phyloP scores from a whole-genome alignment of 2,888 invertebrate genomes.

The Apamea anceps region DNA sequence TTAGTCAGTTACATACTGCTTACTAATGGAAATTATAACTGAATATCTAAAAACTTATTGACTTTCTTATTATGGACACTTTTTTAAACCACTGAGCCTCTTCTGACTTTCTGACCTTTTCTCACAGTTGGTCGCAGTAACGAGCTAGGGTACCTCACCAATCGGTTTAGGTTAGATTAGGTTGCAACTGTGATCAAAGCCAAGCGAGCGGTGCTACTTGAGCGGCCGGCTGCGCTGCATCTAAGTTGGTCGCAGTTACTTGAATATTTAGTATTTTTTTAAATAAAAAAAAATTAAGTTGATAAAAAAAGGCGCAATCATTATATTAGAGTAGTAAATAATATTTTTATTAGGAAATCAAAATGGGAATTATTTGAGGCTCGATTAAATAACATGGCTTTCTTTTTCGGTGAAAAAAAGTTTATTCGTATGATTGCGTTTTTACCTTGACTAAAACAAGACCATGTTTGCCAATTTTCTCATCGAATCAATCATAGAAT shows the following conservation, averaged over 20 bases:
- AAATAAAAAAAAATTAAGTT: neutral
- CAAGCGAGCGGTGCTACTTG: neutral
- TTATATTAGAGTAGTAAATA: neutral
- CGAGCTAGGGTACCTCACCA: neutral
- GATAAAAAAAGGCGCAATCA: neutral
- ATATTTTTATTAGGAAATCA: neutral
- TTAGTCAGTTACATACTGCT: neutral
- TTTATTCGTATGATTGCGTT: neutral
- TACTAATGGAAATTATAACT: neutral
- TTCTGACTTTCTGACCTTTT: neutral
- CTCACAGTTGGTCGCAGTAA: neutral
- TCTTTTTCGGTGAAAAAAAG: neutral
- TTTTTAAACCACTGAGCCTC: neutral
- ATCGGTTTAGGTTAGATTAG: neutral
- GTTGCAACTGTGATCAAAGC: neutral
- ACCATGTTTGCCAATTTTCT: neutral
- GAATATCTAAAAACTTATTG: neutral
- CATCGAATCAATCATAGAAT: slow-evolving; percentile 6
- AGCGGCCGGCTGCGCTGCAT: too few relatives aligned
- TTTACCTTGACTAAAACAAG: neutral
- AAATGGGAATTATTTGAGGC: neutral
- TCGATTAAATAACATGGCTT: neutral
- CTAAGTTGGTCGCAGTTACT: neutral
- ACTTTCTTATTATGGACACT: too few relatives aligned
- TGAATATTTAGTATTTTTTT: too few relatives aligned